Evolutionary conservation across 2,113 vertebrate genomes (phyloP), one percentile per base, ranked within the genome.

Genomic region (Anguilla rostrata): DNA sequence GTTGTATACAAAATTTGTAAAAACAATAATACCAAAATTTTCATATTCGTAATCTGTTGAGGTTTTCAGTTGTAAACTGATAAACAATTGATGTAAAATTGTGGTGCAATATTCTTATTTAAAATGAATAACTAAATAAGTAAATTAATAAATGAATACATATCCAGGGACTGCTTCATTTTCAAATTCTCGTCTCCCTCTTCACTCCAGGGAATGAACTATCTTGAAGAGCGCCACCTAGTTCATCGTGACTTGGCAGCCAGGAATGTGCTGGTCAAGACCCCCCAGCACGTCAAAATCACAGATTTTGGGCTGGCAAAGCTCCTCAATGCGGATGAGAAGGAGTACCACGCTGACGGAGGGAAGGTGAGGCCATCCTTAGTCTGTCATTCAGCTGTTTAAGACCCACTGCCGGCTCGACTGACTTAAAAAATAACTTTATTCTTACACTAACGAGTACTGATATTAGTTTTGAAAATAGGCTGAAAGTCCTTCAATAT

Each of bases 281-380:
- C 97, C 1, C 98, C 98, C 11, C 97, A 99, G 6, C 98, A 99
- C 0, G 96, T 99, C 86, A 99, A 98, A 93, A 99, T 99, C 92
- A 99, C 98, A 0, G 98, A 99, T 92, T 99, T 99, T 2, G 98
- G 98, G 81, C 92, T 99, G 93, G 98, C 98, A 85, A 99, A 98
- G 86, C 96, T 99, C 83, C 97, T 99, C 0, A 98, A 95, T 0
- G 97, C 98, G 0, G 97, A 99, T 0, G 98, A 99, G 92, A 99
- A 99, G 86, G 98, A 98, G 84, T 99, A 99, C 81, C 98, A 98
- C 0, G 98, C 98, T 0, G 98, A 99, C 87, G 98, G 98, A 1
- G 98, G 98, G 90, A 99, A 99, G 94, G 98, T 96, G 39, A 82
- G 85, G n/a, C 53, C 7, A 60, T 78, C 79, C 2, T 1, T 39